phyloP scores from a whole-genome alignment of 2,888 invertebrate species.

The Aphidoletes aphidimyza region DNA sequence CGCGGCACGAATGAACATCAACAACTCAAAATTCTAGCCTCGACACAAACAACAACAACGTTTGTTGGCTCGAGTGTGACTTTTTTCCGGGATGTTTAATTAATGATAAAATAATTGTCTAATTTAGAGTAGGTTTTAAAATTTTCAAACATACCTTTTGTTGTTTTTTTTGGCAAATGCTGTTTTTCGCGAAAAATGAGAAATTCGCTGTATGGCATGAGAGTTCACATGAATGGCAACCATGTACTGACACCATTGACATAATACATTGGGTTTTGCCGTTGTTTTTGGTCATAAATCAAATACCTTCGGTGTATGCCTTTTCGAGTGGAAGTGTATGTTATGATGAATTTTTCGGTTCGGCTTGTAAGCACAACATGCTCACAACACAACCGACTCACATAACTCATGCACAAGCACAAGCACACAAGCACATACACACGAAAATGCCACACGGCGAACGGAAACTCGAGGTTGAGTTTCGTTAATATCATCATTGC shows the following conservation, averaged over 20 bases:
- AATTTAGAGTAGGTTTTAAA: conserved; percentile 31
- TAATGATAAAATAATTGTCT: conserved; percentile 51
- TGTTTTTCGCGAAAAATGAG: neutral
- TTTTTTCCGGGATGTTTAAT: conserved; percentile 22
- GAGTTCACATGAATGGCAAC: neutral
- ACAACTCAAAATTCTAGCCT: too few species aligned
- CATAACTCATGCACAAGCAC: neutral
- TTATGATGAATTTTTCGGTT: neutral
- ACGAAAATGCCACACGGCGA: too few species aligned
- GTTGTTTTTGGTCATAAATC: conserved; percentile 42
- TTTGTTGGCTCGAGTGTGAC: neutral
- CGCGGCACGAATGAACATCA: too few species aligned
- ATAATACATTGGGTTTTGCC: conserved; percentile 25
- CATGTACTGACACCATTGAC: conserved; percentile 23
- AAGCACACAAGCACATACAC: neutral
- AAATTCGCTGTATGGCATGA: neutral
- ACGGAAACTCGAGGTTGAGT: neutral
- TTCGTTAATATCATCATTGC: conserved; percentile 39
- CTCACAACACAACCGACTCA: too few species aligned
- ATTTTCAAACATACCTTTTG: conserved; percentile 17
- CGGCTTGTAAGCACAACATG: neutral
- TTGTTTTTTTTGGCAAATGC: neutral
- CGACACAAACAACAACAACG: too few species aligned
- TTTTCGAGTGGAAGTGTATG: neutral
- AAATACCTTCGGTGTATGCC: conserved; percentile 18